Percentiles rank a stretch among this genome's conserved stretches.
Conservation (phyloP, 2,113 vertebrate genomes). For the Myxocyprinus asiaticus region DNA sequence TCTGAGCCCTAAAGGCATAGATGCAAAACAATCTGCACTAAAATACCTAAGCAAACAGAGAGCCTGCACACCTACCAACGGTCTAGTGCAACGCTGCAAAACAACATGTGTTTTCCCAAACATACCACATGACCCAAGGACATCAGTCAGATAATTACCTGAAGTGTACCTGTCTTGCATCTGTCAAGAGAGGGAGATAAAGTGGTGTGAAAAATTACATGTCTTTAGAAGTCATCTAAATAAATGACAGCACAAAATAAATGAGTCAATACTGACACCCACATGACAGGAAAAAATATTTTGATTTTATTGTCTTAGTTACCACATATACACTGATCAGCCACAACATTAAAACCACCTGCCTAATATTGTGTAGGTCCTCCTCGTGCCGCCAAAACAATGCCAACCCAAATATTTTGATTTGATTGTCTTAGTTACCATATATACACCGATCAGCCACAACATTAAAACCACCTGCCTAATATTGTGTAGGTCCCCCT, state of each 20-base stretch:
- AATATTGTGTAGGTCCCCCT: too few species aligned
- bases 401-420: too few species aligned
- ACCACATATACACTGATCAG: background rate
- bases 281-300: constrained; percentile 38
- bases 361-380: too few species aligned
- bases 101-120: constrained; percentile 50
- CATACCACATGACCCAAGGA: constrained; percentile 45
- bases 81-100: constrained; percentile 43
- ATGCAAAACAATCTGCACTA: constrained; percentile 51
- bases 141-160: constrained; percentile 58
- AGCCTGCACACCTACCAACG: constrained; percentile 53
- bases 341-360: too few species aligned
- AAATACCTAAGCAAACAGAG: constrained; percentile 62
- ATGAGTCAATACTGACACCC: constrained; percentile 43
- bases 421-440: too few species aligned
- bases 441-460: too few species aligned
- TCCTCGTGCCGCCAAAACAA: too few species aligned
- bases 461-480: too few species aligned
- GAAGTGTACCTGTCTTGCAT: constrained; percentile 58
- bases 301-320: background rate
- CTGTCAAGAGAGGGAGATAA: constrained; percentile 54
- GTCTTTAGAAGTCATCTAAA: constrained; percentile 58
- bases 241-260: constrained; percentile 47
- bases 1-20: constrained; percentile 51
- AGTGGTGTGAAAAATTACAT: constrained; percentile 62